These are phyloP conservation scores for Oopsacas minuta DNA, from an alignment of 37 sponge, comb jelly and placozoan species.

Conservation along the genomic window DNA sequence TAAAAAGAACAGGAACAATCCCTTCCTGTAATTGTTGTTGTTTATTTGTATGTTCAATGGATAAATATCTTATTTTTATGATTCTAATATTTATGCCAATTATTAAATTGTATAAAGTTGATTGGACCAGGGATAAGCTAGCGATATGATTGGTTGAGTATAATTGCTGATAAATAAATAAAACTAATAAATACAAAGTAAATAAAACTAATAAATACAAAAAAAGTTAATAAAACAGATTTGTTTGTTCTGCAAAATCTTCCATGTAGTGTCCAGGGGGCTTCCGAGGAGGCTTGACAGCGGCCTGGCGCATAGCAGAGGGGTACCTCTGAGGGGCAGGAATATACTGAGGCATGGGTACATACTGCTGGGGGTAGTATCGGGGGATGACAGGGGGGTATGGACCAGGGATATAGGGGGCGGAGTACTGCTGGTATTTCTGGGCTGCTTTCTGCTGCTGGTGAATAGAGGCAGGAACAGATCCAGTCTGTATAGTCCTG, in stretches of 20 bases:
- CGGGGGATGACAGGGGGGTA: not conserved
- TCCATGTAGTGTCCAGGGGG: not conserved
- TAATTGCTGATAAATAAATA: not conserved
- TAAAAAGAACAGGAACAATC: not conserved
- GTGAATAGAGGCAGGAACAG: not conserved
- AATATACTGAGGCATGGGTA: not conserved
- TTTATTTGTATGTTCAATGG: too few relatives aligned
- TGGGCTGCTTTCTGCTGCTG: constrained; percentile 14
- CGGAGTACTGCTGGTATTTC: not conserved
- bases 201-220: not conserved
- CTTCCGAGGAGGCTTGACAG: not conserved
- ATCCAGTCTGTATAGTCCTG: not conserved
- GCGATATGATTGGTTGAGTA: not conserved
- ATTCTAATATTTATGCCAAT: too few relatives aligned
- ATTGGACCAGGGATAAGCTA: too few relatives aligned
- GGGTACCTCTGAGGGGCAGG: not conserved
- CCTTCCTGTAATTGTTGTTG: not conserved
- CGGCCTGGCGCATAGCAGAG: not conserved
- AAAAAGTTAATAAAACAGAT: not conserved
- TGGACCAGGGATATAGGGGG: not conserved
- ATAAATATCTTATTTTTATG: too few relatives aligned
- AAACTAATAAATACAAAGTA: constrained; percentile 6
- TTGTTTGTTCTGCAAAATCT: not conserved
- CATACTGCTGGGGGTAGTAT: not conserved
- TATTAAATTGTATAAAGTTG: not conserved